Percentiles rank a stretch among this genome's conserved stretches.
Conservation (phyloP, 2,113 vertebrate species). For the Naja naja region DNA sequence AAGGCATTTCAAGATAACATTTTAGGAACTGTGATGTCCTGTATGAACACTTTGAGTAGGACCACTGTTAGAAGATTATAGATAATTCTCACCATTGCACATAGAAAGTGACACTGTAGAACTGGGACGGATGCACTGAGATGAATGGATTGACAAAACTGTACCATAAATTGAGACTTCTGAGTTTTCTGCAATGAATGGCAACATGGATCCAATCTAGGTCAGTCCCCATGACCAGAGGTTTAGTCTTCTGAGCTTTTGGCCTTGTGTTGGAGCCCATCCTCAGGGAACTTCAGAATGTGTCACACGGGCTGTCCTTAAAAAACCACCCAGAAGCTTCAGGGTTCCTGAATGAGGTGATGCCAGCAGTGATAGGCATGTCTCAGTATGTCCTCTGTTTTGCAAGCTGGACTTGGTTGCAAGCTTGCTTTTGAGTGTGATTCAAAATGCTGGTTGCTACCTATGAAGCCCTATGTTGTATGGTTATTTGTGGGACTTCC, state of each 20-base stretch:
- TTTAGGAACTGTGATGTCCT: neutral
- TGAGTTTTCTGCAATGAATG: neutral
- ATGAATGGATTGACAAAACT: neutral
- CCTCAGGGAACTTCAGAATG: neutral
- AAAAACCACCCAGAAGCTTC: neutral
- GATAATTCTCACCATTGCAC: neutral
- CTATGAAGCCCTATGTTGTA: neutral
- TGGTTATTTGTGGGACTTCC: neutral
- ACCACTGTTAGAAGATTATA: neutral
- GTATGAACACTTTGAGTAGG: neutral
- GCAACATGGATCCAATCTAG: neutral
- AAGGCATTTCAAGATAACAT: neutral
- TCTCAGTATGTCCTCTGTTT: neutral
- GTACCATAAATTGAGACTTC: neutral
- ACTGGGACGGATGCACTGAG: neutral
- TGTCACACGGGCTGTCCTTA: neutral
- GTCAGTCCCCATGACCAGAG: neutral
- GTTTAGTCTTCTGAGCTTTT: neutral
- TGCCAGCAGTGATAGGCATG: neutral
- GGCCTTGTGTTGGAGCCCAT: neutral
- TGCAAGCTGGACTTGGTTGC: neutral
- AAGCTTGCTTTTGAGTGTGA: neutral
- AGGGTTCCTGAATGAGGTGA: neutral
- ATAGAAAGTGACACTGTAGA: neutral
- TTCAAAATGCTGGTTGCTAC: neutral